phyloP scores from a whole-genome alignment of 1,140 invertebrate species.

The Metopolophium dirhodum region DNA sequence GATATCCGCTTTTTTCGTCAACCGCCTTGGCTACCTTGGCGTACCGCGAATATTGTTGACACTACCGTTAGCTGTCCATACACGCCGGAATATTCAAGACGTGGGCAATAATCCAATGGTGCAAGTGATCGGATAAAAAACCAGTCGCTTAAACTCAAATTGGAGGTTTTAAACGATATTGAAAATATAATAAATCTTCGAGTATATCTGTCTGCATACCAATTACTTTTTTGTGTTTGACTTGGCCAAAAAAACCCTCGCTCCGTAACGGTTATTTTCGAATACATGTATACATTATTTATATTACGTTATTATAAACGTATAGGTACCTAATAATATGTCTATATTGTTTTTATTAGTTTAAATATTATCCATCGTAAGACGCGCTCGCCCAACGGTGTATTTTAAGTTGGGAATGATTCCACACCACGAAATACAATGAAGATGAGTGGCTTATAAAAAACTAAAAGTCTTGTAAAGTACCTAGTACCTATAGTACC shows the following conservation, averaged over 20 bases:
- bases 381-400: neutral
- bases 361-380: neutral
- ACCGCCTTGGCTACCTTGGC: neutral
- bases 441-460: neutral
- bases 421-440: neutral
- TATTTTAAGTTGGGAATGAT: neutral
- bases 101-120: neutral
- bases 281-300: neutral
- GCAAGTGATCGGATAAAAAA: neutral
- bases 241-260: neutral
- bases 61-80: neutral
- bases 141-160: neutral
- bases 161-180: neutral
- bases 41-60: neutral
- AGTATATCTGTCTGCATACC: neutral
- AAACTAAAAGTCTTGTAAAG: neutral
- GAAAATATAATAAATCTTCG: constrained; percentile 10
- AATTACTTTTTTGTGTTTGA: neutral
- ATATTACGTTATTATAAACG: neutral
- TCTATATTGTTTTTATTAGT: neutral
- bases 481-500: neutral
- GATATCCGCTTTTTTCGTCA: neutral
- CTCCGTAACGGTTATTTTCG: neutral
- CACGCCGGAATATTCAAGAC: neutral
- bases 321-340: neutral